Evolutionary conservation across 1,140 invertebrate genomes (phyloP).

Genomic region (Hormaphis cornu): DNA sequence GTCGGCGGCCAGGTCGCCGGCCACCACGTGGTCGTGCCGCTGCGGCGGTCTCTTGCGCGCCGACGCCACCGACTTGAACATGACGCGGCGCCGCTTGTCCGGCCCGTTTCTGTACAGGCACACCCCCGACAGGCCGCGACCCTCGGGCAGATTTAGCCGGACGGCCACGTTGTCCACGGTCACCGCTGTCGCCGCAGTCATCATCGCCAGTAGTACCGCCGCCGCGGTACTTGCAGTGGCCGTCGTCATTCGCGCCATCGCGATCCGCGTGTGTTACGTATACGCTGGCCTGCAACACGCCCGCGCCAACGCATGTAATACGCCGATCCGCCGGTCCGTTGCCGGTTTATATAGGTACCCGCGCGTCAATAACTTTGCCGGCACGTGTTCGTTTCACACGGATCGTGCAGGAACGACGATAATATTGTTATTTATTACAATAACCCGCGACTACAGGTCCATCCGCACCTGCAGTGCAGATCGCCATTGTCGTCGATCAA

Average conservation of each 20-base stretch:
- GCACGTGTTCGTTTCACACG: too few species aligned
- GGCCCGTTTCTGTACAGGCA: not conserved
- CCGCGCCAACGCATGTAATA: too few species aligned
- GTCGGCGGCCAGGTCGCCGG: constrained; percentile 1
- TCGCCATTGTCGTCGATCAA: too few species aligned
- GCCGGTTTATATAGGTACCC: too few species aligned
- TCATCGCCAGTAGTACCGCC: not conserved
- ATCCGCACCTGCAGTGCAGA: too few species aligned
- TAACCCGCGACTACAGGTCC: too few species aligned
- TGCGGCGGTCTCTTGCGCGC: not conserved
- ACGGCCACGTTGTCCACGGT: constrained; percentile 25
- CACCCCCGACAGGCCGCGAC: constrained; percentile 5
- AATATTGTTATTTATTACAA: too few species aligned
- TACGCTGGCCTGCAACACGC: too few species aligned
- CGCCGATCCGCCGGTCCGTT: too few species aligned
- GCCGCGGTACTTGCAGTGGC: not conserved
- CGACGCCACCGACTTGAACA: constrained; percentile 13
- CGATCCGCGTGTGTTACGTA: too few species aligned
- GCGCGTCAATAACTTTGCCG: too few species aligned
- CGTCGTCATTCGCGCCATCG: constrained; percentile 1
- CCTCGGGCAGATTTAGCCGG: not conserved
- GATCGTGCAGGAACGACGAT: too few species aligned
- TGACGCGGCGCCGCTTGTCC: constrained; percentile 4
- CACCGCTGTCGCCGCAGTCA: not conserved
- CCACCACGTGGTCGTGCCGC: constrained; percentile 15